Conservation (phyloP, 2,797 vertebrate species). For the Syngnathus rostellatus region DNA sequence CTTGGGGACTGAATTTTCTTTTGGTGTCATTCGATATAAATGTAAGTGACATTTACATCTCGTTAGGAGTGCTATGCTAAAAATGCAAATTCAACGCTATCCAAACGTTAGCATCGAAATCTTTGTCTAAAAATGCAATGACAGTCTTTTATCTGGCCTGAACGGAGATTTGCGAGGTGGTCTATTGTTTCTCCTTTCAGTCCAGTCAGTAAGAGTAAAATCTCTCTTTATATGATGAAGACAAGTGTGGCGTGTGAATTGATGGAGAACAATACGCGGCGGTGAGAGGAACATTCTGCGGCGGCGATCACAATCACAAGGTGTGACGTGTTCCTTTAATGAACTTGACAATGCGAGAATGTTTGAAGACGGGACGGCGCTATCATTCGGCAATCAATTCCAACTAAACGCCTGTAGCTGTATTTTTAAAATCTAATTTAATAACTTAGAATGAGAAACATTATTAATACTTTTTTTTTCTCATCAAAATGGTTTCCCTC, state of each 20-base stretch:
- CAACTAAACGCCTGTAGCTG: constrained; percentile 93
- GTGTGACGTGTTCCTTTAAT: constrained; percentile 61
- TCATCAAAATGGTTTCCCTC: constrained; percentile 89
- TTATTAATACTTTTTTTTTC: constrained; percentile 92
- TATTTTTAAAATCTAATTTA: constrained; percentile 99
- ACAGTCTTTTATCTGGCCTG: neutral
- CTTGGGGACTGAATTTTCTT: neutral
- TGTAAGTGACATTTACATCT: neutral
- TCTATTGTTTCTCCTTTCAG: neutral
- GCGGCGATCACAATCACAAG: constrained; percentile 69
- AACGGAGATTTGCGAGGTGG: neutral
- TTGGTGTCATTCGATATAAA: neutral
- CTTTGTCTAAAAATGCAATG: neutral
- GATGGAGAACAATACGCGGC: constrained; percentile 63
- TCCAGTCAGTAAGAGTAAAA: neutral
- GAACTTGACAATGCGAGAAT: constrained; percentile 59
- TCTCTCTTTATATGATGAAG: constrained; percentile 55
- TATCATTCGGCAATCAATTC: constrained; percentile 97
- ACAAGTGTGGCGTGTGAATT: constrained; percentile 66
- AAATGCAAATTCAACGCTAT: too few species aligned
- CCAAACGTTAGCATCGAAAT: neutral
- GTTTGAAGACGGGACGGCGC: constrained; percentile 78
- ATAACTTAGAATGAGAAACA: constrained; percentile 99
- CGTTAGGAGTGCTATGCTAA: neutral
- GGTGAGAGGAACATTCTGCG: constrained; percentile 35